Evolutionary conservation across 2,888 invertebrate genomes (phyloP).

Genomic region (Endomychus coccineus): DNA sequence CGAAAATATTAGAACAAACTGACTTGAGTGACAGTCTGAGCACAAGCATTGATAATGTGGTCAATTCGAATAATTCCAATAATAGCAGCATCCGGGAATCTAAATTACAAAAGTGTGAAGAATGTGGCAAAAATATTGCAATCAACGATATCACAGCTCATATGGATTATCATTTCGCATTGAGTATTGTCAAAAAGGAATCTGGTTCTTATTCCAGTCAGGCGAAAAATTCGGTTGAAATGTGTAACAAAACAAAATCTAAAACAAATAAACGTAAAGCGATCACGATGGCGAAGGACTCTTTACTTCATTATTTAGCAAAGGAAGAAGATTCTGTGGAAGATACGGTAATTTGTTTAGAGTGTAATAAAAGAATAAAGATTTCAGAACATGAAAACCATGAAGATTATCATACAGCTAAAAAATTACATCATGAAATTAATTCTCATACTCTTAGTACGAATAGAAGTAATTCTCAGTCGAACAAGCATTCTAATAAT

Average conservation of each 20-base stretch:
- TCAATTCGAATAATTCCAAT: neutral
- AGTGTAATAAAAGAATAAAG: conserved; percentile 57
- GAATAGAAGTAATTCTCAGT: neutral
- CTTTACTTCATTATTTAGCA: conserved; percentile 25
- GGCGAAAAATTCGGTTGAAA: conserved; percentile 16
- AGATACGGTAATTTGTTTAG: conserved; percentile 47
- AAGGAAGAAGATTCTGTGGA: conserved; percentile 23
- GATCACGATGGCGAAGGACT: neutral
- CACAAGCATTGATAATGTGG: conserved; percentile 3
- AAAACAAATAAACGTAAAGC: conserved; percentile 13
- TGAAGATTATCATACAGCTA: conserved; percentile 78
- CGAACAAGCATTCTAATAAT: neutral
- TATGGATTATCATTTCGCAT: conserved; percentile 76
- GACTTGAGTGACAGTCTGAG: conserved; percentile 7
- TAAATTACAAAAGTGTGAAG: conserved; percentile 46
- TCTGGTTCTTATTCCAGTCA: neutral
- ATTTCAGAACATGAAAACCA: conserved; percentile 57
- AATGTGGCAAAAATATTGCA: conserved; percentile 60
- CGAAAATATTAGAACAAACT: conserved; percentile 25
- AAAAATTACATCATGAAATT: conserved; percentile 61
- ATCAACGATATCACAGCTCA: conserved; percentile 63
- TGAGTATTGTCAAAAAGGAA: conserved; percentile 33
- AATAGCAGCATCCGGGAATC: conserved; percentile 2
- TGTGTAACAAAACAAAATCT: conserved; percentile 14
- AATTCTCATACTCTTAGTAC: conserved; percentile 36